Evolutionary conservation across 1,140 invertebrate genomes (phyloP).

Genomic region (Hormaphis cornu): DNA sequence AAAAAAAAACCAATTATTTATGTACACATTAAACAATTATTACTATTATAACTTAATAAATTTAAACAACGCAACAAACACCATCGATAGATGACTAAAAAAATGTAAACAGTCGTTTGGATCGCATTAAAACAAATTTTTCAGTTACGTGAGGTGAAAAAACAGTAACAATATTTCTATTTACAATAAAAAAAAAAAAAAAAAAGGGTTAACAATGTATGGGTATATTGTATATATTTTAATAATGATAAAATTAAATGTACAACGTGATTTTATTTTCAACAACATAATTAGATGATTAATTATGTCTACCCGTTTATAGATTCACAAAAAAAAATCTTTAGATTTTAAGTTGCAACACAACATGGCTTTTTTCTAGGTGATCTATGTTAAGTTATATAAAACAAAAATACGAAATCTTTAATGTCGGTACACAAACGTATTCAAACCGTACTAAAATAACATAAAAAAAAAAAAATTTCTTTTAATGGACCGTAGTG

Average conservation of each 20-base stretch:
- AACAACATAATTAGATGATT: no score
- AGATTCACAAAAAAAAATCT: not conserved
- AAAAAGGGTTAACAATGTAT: constrained; percentile 4
- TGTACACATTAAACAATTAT: constrained; percentile 6
- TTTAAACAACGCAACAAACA: constrained; percentile 18
- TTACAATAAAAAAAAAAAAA: not conserved
- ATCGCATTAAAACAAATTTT: not conserved
- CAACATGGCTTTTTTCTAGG: not conserved
- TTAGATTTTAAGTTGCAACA: not conserved
- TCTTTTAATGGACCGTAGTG: no score
- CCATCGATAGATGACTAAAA: not conserved
- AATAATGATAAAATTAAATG: not conserved
- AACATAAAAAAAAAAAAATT: no score
- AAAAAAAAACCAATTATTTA: not conserved
- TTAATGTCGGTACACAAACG: no score
- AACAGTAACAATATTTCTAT: not conserved
- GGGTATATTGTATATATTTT: not conserved
- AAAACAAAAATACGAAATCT: no score
- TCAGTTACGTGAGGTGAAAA: not conserved
- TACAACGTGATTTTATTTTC: no score
- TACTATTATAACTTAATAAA: not conserved
- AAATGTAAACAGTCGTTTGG: not conserved
- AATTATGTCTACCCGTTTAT: not conserved
- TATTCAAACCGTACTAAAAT: no score
- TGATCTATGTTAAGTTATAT: no score